Evolutionary conservation across 2,797 vertebrate species (phyloP).

Genomic region (Rhinophrynus dorsalis): DNA sequence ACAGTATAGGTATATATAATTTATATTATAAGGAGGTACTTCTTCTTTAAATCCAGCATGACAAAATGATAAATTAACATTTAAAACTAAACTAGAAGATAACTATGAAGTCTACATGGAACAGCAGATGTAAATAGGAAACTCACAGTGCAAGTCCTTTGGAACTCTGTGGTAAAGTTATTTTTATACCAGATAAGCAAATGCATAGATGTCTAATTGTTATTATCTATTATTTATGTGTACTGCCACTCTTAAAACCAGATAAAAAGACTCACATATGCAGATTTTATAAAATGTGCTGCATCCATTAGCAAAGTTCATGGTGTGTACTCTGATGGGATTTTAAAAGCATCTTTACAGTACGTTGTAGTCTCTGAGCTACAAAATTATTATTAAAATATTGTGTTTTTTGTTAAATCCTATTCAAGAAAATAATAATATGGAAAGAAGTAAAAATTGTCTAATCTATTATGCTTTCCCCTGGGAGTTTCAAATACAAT

Average conservation of each 20-base stretch:
- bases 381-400: constrained; percentile 65
- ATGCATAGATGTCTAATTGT: constrained; percentile 71
- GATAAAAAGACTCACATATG: constrained; percentile 65
- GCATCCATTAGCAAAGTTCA: constrained; percentile 74
- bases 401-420: constrained; percentile 54
- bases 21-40: no score
- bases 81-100: no score
- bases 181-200: constrained; percentile 69
- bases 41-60: no score
- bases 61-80: no score
- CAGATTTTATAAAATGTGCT: constrained; percentile 69
- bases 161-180: no score
- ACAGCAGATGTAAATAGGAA: no score
- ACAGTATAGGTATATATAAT: no score
- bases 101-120: no score
- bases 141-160: no score
- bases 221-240: constrained; percentile 77
- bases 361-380: constrained; percentile 60
- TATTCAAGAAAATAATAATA: constrained; percentile 50
- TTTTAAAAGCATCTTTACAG: constrained; percentile 72
- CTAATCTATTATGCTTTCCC: constrained; percentile 40
- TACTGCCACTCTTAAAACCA: constrained; percentile 64
- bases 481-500: constrained; percentile 54
- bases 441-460: constrained; percentile 42
- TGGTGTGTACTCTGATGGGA: constrained; percentile 73